Percentiles rank a stretch among this genome's conserved stretches.
Conservation (phyloP, 1,140 invertebrate species). For the Eriosoma lanigerum region DNA sequence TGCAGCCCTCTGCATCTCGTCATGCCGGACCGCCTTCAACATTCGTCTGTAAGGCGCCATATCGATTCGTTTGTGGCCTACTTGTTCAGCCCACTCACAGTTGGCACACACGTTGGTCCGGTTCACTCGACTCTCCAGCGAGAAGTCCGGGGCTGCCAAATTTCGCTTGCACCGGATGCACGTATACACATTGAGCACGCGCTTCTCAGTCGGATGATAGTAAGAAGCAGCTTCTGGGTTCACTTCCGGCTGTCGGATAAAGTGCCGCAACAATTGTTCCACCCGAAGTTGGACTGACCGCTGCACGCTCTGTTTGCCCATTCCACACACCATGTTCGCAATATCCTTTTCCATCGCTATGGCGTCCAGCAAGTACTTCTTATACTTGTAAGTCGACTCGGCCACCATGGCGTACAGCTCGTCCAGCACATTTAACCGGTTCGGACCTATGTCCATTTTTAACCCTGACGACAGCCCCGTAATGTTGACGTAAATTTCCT, state of each 20-base stretch:
- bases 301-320: slow-evolving; percentile 58
- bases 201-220: slow-evolving; percentile 32
- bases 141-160: slow-evolving; percentile 52
- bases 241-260: slow-evolving; percentile 53
- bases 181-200: slow-evolving; percentile 44
- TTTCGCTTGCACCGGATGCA: slow-evolving; percentile 53
- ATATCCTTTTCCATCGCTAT: slow-evolving; percentile 67
- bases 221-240: slow-evolving; percentile 52
- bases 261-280: slow-evolving; percentile 54
- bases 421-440: slow-evolving; percentile 64
- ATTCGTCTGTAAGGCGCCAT: slow-evolving; percentile 53
- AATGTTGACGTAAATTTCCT: slow-evolving; percentile 62
- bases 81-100: slow-evolving; percentile 54
- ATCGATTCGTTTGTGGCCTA: slow-evolving; percentile 54
- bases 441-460: slow-evolving; percentile 59
- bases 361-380: slow-evolving; percentile 63
- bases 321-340: slow-evolving; percentile 60
- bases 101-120: slow-evolving; percentile 52
- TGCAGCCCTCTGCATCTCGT: slow-evolving; percentile 53
- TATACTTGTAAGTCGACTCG: slow-evolving; percentile 61
- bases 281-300: slow-evolving; percentile 65
- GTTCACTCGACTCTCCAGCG: slow-evolving; percentile 52
- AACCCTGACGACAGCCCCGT: slow-evolving; percentile 59
- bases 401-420: slow-evolving; percentile 62
- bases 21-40: slow-evolving; percentile 52